A percentile compares a stretch with the other conserved stretches of the same genome.
These are phyloP conservation scores for Aramus guarauna DNA, from an alignment of 2,113 vertebrate genomes.

Conservation along the genomic window DNA sequence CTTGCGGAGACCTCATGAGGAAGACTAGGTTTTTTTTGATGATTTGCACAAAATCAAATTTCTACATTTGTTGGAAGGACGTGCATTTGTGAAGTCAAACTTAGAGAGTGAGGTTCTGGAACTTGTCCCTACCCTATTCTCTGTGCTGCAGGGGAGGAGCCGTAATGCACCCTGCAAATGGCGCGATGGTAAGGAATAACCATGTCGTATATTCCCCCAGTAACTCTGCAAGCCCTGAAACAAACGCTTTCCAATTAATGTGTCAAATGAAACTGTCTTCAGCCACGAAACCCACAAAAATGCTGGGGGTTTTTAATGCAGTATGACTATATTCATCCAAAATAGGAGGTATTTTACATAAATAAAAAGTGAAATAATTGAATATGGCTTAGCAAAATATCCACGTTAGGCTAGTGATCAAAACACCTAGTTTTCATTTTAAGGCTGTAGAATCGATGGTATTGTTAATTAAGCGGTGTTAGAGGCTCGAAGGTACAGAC, in stretches of 20 bases:
- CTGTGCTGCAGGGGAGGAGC: background rate
- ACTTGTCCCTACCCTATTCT: no score
- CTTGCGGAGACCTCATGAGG: background rate
- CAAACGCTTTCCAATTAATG: background rate
- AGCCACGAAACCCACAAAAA: background rate
- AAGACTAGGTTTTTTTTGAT: background rate
- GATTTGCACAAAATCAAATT: background rate
- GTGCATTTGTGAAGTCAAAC: background rate
- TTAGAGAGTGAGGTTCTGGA: no score
- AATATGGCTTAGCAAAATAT: background rate
- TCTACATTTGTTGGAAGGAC: background rate
- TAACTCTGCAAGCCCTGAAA: background rate
- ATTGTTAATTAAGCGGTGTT: background rate
- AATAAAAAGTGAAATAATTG: background rate
- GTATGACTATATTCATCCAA: background rate
- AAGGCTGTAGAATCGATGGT: background rate
- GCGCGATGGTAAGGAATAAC: background rate
- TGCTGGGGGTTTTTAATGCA: rapidly evolving
- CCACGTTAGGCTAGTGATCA: background rate
- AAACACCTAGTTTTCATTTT: background rate
- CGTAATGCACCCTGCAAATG: background rate
- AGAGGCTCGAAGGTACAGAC: background rate
- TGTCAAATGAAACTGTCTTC: background rate
- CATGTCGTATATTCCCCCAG: background rate
- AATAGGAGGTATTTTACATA: background rate